Conservation (phyloP, 2,888 invertebrate genomes). For the Tetragnatha montana region DNA sequence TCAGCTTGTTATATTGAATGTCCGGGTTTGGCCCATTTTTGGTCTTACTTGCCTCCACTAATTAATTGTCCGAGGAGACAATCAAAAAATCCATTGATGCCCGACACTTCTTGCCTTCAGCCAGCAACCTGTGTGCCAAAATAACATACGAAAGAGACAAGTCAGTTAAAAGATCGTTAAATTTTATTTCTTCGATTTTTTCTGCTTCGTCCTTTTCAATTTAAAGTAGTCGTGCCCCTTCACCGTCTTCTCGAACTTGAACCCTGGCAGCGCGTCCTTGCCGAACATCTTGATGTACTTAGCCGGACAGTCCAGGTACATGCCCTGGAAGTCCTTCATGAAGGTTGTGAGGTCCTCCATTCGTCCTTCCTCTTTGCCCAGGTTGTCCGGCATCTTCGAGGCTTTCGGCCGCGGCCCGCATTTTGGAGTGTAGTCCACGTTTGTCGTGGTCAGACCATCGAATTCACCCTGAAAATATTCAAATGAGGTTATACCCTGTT, state of each 20-base stretch:
- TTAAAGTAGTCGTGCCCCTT: slow-evolving; percentile 52
- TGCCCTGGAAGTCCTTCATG: slow-evolving; percentile 52
- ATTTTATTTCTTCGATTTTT: too few relatives aligned
- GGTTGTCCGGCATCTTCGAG: slow-evolving; percentile 27
- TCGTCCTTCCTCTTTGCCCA: slow-evolving; percentile 16
- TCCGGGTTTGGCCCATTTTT: too few relatives aligned
- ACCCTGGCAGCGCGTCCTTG: slow-evolving; percentile 60
- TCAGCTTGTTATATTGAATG: too few relatives aligned
- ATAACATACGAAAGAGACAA: too few relatives aligned
- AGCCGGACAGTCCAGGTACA: slow-evolving; percentile 51
- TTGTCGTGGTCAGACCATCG: slow-evolving; percentile 34
- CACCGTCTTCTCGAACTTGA: slow-evolving; percentile 50
- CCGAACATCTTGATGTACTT: slow-evolving; percentile 54
- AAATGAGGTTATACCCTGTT: too few relatives aligned
- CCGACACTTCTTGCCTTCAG: too few relatives aligned
- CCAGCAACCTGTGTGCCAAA: too few relatives aligned
- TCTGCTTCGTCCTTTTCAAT: too few relatives aligned
- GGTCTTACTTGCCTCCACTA: too few relatives aligned
- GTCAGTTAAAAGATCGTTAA: too few relatives aligned
- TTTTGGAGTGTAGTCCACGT: slow-evolving; percentile 48
- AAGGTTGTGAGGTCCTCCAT: slow-evolving; percentile 48
- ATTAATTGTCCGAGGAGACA: too few relatives aligned
- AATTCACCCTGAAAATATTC: slow-evolving; percentile 40
- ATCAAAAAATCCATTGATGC: too few relatives aligned
- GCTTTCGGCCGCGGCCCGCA: background rate